Evolutionary conservation across 2,113 vertebrate species (phyloP).

Genomic region (Clarias macrocephalus): DNA sequence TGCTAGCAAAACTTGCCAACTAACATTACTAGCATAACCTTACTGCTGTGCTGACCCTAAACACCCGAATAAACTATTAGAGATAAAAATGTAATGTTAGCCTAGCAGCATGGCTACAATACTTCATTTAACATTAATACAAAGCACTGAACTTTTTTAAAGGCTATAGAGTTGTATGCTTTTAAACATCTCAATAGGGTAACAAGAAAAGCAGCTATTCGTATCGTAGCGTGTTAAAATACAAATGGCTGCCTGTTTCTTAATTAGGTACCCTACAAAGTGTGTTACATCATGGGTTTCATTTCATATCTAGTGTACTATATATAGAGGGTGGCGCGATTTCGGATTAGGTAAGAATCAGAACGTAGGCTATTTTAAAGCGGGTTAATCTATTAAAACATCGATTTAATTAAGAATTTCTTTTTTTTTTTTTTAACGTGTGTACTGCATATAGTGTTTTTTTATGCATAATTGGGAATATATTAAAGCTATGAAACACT

Average conservation of each 20-base stretch:
- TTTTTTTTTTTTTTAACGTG: too few relatives aligned
- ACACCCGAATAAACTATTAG: neutral
- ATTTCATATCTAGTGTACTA: neutral
- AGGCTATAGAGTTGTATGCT: neutral
- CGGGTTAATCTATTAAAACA: too few relatives aligned
- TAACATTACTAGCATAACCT: neutral
- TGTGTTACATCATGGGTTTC: neutral
- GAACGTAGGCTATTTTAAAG: too few relatives aligned
- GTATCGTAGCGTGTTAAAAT: neutral
- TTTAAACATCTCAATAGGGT: neutral
- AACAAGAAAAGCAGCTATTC: too few relatives aligned
- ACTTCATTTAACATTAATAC: neutral
- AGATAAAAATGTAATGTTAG: neutral
- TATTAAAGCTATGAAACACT: neutral
- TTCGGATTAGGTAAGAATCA: neutral
- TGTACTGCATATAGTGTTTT: too few relatives aligned
- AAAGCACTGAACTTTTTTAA: neutral
- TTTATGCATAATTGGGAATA: neutral
- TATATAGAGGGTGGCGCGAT: fast-evolving
- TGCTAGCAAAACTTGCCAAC: neutral
- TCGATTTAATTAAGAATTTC: too few relatives aligned
- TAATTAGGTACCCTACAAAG: neutral
- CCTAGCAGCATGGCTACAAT: too few relatives aligned
- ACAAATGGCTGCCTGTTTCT: neutral
- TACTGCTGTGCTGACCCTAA: neutral